phyloP scores from a whole-genome alignment of 2,888 invertebrate species.

The Glyphotaelius pellucidus region DNA sequence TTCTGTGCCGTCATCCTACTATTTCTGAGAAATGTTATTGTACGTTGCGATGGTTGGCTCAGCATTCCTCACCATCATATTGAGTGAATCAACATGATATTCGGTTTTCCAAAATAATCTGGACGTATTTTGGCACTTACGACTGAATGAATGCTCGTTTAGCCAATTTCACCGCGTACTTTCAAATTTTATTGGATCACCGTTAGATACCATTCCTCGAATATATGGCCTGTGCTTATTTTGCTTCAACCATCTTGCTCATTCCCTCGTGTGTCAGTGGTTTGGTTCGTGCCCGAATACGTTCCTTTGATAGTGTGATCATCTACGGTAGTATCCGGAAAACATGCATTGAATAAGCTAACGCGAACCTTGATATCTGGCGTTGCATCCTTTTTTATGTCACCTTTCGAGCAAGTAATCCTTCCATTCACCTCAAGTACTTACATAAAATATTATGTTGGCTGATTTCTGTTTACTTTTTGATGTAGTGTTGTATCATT shows the following conservation, averaged over 20 bases:
- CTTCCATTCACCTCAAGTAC: no score
- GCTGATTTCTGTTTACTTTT: not conserved
- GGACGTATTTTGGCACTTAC: not conserved
- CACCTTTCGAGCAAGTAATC: no score
- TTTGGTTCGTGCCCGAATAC: not conserved
- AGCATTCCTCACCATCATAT: not conserved
- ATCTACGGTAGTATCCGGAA: not conserved
- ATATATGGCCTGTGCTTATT: slow-evolving; percentile 7
- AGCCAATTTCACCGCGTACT: not conserved
- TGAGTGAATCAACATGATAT: not conserved
- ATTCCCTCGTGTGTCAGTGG: not conserved
- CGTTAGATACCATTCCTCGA: not conserved
- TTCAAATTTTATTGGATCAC: not conserved
- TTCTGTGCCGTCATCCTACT: slow-evolving; percentile 29
- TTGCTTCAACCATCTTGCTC: not conserved
- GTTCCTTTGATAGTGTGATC: not conserved
- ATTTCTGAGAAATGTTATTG: slow-evolving; percentile 29
- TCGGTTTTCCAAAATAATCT: slow-evolving; percentile 14
- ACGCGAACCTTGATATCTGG: no score
- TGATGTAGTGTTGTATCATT: not conserved
- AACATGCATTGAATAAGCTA: not conserved
- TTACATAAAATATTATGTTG: no score
- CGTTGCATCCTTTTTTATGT: no score
- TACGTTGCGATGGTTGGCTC: not conserved
- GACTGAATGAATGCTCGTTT: not conserved